Evolutionary conservation across 2,797 vertebrate species (phyloP), one percentile per base, ranked within the genome.

Genomic region (Anguilla pacifica): DNA sequence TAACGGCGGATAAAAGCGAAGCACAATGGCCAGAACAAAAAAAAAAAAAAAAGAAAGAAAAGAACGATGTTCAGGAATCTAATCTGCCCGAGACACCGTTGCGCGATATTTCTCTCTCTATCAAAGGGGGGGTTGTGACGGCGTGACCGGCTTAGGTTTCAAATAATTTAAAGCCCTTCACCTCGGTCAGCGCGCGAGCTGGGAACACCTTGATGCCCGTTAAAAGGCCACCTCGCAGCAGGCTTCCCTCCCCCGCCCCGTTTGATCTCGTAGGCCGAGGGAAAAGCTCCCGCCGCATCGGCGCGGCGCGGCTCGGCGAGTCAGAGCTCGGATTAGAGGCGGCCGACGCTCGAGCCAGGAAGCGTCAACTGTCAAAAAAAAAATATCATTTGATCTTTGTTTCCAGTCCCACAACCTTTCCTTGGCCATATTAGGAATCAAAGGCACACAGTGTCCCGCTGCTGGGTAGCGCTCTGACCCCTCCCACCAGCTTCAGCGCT

Each of bases 391-490:
- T 86, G 64, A 89, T 87, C 85, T 87, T 81, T 87, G 86, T 74
- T 86, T 86, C 46, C 28, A 82, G 85, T 57, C 51, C 85, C 81
- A 70, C 55, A 72, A 83, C 61, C 49, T 22, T 55, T 93, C 88
- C 51, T 55, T 92, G 89, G 84, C 92, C 93, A 91, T 92, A 92
- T 94, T 93, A 88, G 90, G 91, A 94, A 93, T 95, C 92, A 94
- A 94, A 94, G 90, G 84, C 87, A 84, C 86, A 53, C 82, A 55
- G 15, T 51, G 64, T 79, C 84, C 89, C 88, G 87, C 83, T 88
- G 86, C 89, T 89, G 88, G 0, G 39, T 43, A 90, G 90, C 89
- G 85, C 87, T 70, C 83, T 91, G 91, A 92, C 92, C 90, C 91
- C 13, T 86, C 86, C 89, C 86, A 79, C 74, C 87, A 89, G 88